Evolutionary conservation across 1,140 invertebrate species (phyloP).

Genomic region (Lucilia cuprina): DNA sequence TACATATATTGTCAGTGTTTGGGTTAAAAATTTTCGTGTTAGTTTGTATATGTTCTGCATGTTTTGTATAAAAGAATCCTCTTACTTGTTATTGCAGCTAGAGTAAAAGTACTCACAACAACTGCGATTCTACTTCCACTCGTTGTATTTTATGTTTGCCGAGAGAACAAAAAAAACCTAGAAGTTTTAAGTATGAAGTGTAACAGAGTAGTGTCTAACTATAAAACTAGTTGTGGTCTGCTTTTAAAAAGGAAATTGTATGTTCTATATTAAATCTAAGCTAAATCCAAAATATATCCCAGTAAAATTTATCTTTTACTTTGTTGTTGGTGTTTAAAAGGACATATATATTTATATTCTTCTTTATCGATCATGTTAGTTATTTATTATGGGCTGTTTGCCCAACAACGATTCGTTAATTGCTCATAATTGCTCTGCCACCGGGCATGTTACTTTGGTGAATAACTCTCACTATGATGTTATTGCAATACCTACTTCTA

Average conservation of each 20-base stretch:
- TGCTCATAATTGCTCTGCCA: too few relatives aligned
- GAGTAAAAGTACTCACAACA: background rate
- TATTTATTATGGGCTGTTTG: too few relatives aligned
- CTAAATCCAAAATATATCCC: background rate
- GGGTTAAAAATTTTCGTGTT: background rate
- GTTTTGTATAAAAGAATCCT: background rate
- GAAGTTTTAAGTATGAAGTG: conserved; percentile 11
- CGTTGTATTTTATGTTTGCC: background rate
- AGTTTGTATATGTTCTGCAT: background rate
- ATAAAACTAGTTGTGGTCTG: background rate
- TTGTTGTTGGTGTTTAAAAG: background rate
- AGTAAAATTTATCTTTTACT: background rate
- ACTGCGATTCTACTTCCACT: background rate
- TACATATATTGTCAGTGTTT: background rate
- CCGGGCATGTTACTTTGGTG: too few relatives aligned
- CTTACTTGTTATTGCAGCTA: background rate
- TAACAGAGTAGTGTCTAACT: background rate
- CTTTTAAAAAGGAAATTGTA: background rate
- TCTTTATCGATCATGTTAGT: too few relatives aligned
- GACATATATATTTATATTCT: too few relatives aligned
- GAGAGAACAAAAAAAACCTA: background rate
- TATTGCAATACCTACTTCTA: too few relatives aligned
- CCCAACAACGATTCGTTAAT: too few relatives aligned
- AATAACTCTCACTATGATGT: too few relatives aligned
- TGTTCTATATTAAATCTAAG: background rate